Conservation (phyloP, 2,888 invertebrate genomes). For the Apomyelois bistriatella region DNA sequence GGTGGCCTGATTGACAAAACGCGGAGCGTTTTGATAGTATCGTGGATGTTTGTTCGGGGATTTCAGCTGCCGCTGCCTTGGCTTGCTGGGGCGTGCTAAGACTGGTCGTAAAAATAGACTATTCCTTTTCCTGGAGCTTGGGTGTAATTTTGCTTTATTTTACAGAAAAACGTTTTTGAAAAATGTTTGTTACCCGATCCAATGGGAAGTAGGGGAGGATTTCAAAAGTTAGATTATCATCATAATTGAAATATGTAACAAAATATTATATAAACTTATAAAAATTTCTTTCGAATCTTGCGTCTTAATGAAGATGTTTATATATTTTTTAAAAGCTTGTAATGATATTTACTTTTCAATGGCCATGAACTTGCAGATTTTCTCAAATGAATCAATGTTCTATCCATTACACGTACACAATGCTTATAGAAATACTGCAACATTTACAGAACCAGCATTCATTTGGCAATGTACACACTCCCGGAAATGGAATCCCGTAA, state of each 20-base stretch:
- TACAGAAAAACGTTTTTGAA: no score
- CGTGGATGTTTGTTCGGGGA: conserved; percentile 37
- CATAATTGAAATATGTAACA: no score
- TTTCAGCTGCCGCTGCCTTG: conserved; percentile 29
- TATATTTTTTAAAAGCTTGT: no score
- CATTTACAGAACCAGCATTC: background rate
- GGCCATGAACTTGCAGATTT: no score
- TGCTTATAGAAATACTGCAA: background rate
- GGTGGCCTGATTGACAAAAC: conserved; percentile 53
- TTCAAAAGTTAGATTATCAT: no score
- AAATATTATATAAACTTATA: no score
- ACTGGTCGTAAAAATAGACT: conserved; percentile 41
- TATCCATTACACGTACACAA: background rate
- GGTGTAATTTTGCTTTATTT: background rate
- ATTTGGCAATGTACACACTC: background rate
- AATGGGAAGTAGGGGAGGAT: no score
- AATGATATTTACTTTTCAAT: no score
- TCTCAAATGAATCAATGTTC: no score
- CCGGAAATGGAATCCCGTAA: conserved; percentile 1
- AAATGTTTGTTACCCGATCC: no score
- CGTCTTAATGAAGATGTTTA: no score
- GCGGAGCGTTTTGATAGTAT: conserved; percentile 35
- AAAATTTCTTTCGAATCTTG: no score
- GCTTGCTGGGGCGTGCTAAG: conserved; percentile 34
- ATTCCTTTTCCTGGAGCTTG: conserved; percentile 1